A percentile compares a stretch with the other conserved stretches of the same genome.
These are phyloP conservation scores for Chironomus tepperi DNA, from an alignment of 1,140 invertebrate genomes.

Conservation along the genomic window DNA sequence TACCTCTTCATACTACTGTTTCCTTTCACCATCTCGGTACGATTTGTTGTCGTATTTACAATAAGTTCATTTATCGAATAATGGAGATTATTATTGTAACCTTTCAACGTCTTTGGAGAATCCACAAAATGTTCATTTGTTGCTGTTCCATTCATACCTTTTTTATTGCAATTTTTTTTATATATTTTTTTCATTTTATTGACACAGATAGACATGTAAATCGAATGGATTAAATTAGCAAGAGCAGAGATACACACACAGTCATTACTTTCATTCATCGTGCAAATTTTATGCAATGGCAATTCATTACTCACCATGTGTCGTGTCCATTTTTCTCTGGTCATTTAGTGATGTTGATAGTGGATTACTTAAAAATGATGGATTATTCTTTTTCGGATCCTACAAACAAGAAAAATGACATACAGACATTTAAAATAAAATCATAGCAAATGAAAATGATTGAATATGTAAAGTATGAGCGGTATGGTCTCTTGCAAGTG, in stretches of 20 bases:
- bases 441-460: no score
- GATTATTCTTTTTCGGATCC: neutral
- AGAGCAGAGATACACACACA: neutral
- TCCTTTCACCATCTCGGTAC: neutral
- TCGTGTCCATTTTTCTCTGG: neutral
- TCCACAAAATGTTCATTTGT: neutral
- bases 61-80: slow-evolving; percentile 1
- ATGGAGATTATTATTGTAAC: slow-evolving; percentile 2
- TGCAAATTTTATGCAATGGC: neutral
- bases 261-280: neutral
- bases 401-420: neutral
- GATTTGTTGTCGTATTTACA: neutral
- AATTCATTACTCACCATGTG: neutral
- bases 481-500: no score
- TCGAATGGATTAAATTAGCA: neutral
- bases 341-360: neutral
- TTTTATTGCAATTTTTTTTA: neutral
- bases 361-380: neutral
- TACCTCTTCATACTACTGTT: neutral
- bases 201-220: neutral
- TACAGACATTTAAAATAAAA: neutral
- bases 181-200: neutral
- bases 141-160: neutral
- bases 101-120: neutral
- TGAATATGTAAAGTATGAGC: no score